Percentiles rank a stretch among this genome's conserved stretches.
phyloP scores from a whole-genome alignment of 2,888 invertebrate genomes.

The Syrista parreyssii region DNA sequence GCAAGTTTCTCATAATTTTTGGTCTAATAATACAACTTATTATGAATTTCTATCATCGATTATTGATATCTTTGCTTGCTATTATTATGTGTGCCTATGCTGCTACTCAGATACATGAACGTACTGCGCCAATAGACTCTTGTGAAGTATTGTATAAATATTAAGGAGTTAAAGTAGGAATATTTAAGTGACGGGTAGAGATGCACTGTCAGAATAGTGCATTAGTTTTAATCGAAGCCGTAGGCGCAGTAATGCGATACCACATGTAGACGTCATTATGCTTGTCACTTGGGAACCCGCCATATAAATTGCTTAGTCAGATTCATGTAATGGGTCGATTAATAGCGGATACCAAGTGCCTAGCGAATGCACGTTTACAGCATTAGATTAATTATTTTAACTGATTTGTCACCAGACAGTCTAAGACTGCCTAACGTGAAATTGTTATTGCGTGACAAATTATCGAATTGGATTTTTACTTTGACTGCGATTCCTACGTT shows the following conservation, averaged over 20 bases:
- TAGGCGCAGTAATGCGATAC: background rate
- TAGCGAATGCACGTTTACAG: background rate
- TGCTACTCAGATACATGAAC: background rate
- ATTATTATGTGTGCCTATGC: background rate
- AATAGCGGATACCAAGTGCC: conserved; percentile 28
- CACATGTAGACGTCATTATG: conserved; percentile 21
- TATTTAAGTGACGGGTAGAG: background rate
- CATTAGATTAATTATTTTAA: background rate
- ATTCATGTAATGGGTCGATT: conserved; percentile 51
- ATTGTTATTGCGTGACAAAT: background rate
- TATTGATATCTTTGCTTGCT: background rate
- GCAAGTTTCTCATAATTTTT: background rate
- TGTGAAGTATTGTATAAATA: background rate
- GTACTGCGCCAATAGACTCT: background rate
- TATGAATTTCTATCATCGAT: background rate
- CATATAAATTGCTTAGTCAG: conserved; percentile 36
- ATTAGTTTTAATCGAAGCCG: background rate
- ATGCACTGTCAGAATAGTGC: background rate
- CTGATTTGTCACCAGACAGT: background rate
- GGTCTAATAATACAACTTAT: background rate
- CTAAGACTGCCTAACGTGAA: background rate
- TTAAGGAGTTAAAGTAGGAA: background rate
- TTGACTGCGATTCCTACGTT: background rate
- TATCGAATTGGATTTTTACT: background rate
- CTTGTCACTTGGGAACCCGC: conserved; percentile 24